Conservation (phyloP, 1,140 invertebrate genomes). For the Atopsyche davidsoni region DNA sequence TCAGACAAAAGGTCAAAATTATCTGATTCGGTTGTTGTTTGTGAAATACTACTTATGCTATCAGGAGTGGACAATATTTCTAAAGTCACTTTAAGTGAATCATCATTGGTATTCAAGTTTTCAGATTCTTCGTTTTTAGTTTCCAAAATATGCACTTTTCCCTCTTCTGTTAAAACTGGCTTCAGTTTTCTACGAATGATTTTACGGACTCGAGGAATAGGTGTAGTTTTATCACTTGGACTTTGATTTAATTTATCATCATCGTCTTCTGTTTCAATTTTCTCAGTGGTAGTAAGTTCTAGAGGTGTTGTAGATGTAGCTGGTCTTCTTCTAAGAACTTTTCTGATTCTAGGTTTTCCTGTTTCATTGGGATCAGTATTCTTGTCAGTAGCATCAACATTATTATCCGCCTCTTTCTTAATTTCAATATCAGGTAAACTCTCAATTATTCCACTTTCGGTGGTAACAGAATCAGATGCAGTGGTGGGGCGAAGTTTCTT, state of each 20-base stretch:
- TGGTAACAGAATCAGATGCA: slow-evolving; percentile 30
- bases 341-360: slow-evolving; percentile 33
- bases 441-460: slow-evolving; percentile 31
- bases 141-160: slow-evolving; percentile 23
- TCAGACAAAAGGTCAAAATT: slow-evolving; percentile 16
- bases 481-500: slow-evolving; percentile 35
- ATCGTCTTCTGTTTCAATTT: slow-evolving; percentile 9
- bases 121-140: slow-evolving; percentile 14
- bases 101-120: not conserved
- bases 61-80: slow-evolving; percentile 3
- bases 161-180: slow-evolving; percentile 30
- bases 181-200: slow-evolving; percentile 50
- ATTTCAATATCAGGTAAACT: slow-evolving; percentile 30
- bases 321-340: slow-evolving; percentile 38
- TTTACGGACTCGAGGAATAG: slow-evolving; percentile 42
- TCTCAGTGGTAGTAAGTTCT: slow-evolving; percentile 24
- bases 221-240: slow-evolving; percentile 6
- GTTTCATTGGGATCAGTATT: slow-evolving; percentile 26
- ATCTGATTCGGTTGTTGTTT: slow-evolving; percentile 8
- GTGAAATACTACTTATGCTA: not conserved
- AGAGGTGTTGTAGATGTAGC: slow-evolving; percentile 32
- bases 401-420: slow-evolving; percentile 6
- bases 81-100: slow-evolving; percentile 8
- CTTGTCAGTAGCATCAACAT: not conserved
- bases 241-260: slow-evolving; percentile 9